phyloP scores from a whole-genome alignment of 2,113 vertebrate genomes.

The Paraplagusia blochii region DNA sequence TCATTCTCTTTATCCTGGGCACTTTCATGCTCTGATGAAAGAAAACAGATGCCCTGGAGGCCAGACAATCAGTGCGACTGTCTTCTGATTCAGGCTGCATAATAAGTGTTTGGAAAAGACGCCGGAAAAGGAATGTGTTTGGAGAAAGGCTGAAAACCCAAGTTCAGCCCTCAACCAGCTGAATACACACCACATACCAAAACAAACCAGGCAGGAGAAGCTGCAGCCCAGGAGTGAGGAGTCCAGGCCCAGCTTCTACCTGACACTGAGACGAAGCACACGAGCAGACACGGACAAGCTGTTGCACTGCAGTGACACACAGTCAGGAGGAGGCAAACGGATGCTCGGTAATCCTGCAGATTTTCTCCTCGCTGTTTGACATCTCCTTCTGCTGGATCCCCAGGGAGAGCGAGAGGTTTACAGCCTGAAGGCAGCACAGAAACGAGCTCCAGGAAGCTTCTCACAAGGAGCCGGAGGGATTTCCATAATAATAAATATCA shows the following conservation, averaged over 20 bases:
- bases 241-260: constrained; percentile 29
- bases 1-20: constrained; percentile 20
- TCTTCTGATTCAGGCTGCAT: constrained; percentile 43
- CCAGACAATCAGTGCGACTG: constrained; percentile 29
- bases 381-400: constrained; percentile 36
- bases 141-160: constrained; percentile 35
- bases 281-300: neutral
- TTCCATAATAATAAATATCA: constrained; percentile 65
- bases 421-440: constrained; percentile 57
- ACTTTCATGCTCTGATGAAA: constrained; percentile 41
- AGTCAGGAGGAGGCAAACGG: constrained; percentile 15
- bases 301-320: constrained; percentile 9
- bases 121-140: constrained; percentile 50
- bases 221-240: constrained; percentile 20
- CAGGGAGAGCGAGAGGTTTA: constrained; percentile 28
- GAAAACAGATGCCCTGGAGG: constrained; percentile 51
- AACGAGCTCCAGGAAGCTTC: constrained; percentile 41
- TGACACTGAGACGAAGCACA: constrained; percentile 12
- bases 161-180: constrained; percentile 39
- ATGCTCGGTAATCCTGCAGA: neutral
- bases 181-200: constrained; percentile 27
- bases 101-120: constrained; percentile 50
- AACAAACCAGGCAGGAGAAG: constrained; percentile 22
- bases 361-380: constrained; percentile 11
- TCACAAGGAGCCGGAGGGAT: constrained; percentile 45